Conservation (phyloP, 2,113 vertebrate genomes). For the Parus major region DNA sequence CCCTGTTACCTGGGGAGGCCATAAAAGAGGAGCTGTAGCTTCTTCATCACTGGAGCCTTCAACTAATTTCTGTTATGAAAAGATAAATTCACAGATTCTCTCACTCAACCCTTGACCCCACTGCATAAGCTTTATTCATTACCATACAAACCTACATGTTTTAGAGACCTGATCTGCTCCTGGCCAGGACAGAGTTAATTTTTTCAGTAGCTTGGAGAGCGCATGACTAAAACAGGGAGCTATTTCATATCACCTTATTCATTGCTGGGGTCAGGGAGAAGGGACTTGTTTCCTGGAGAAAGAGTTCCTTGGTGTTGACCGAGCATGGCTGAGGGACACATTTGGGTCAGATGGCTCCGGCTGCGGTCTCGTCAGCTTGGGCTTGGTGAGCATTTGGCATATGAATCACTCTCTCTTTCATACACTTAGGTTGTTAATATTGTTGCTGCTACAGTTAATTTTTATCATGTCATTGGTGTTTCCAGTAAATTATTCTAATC, state of each 20-base stretch:
- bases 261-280: neutral
- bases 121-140: neutral
- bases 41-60: neutral
- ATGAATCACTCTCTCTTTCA: neutral
- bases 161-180: neutral
- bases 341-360: too few species aligned
- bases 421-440: neutral
- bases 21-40: neutral
- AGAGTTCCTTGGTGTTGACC: neutral
- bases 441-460: neutral
- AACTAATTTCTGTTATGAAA: neutral
- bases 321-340: neutral
- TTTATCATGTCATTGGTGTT: neutral
- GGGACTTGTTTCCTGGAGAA: neutral
- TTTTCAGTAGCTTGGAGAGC: neutral
- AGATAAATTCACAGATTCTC: neutral
- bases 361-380: neutral
- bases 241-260: neutral
- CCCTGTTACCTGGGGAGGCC: neutral
- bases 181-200: neutral
- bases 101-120: fast-evolving
- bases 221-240: neutral
- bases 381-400: neutral
- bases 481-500: neutral
- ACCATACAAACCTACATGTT: neutral